A percentile compares a stretch with the other conserved stretches of the same genome.
These are phyloP conservation scores for Lepidostoma basale DNA, from an alignment of 1,140 invertebrate genomes.

Conservation along the genomic window DNA sequence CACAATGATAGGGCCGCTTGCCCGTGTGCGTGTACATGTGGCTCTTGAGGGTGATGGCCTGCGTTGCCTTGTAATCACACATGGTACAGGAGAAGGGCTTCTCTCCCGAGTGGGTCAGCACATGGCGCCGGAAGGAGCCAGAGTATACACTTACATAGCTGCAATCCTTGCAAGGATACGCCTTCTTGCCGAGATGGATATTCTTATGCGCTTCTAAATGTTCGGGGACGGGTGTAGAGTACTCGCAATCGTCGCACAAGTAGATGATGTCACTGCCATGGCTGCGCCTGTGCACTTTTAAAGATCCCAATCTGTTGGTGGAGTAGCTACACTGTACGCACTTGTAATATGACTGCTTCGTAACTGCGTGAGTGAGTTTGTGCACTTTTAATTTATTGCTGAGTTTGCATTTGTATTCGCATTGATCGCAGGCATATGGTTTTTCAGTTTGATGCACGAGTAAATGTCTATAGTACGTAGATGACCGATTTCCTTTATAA, in stretches of 20 bases:
- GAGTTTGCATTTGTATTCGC: constrained; percentile 19
- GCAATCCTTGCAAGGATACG: constrained; percentile 9
- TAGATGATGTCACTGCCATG: not conserved
- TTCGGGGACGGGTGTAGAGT: not conserved
- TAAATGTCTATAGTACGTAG: constrained; percentile 1
- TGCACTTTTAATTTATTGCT: constrained; percentile 16
- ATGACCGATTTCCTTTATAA: not conserved
- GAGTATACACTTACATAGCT: constrained; percentile 11
- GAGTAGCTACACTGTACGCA: constrained; percentile 14
- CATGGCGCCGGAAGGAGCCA: constrained; percentile 5
- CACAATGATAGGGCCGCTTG: constrained; percentile 6
- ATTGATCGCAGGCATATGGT: constrained; percentile 14
- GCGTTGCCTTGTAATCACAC: constrained; percentile 12
- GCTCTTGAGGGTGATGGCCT: not conserved
- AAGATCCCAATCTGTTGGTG: not conserved
- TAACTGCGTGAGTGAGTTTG: not conserved
- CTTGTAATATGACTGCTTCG: not conserved
- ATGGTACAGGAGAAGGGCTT: constrained; percentile 14
- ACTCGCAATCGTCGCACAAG: constrained; percentile 4
- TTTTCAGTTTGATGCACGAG: constrained; percentile 6
- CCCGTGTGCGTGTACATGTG: constrained; percentile 2
- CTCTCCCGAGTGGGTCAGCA: constrained; percentile 2
- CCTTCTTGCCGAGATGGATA: constrained; percentile 6
- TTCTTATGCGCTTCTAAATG: constrained; percentile 7
- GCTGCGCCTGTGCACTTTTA: constrained; percentile 15